These are phyloP conservation scores for Ormia ochracea DNA, from an alignment of 2,888 invertebrate species.

Conservation along the genomic window DNA sequence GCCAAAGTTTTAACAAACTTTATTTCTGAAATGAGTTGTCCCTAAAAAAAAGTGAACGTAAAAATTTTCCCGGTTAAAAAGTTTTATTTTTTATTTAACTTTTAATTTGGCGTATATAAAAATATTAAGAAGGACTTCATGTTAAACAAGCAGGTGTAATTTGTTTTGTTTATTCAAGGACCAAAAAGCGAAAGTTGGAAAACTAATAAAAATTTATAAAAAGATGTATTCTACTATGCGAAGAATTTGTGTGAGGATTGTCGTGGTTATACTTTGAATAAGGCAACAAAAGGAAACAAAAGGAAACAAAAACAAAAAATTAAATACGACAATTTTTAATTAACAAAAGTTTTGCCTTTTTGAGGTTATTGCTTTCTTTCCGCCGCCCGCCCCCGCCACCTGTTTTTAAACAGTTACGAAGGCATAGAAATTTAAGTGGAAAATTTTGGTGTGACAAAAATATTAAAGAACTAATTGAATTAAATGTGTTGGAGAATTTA, in stretches of 20 bases:
- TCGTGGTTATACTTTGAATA: slow-evolving; percentile 46
- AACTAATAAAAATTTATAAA: slow-evolving; percentile 24
- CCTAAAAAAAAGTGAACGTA: slow-evolving; percentile 2
- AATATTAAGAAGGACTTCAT: slow-evolving; percentile 46
- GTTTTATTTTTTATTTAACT: slow-evolving; percentile 10
- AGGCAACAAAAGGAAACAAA: background rate
- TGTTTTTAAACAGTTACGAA: background rate
- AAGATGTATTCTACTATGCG: background rate
- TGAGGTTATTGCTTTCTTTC: background rate
- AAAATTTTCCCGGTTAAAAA: background rate
- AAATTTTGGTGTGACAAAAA: background rate
- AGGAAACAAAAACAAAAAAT: background rate
- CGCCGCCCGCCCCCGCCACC: too few species aligned
- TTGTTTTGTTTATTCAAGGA: slow-evolving; percentile 52
- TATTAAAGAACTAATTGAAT: background rate
- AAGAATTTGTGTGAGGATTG: slow-evolving; percentile 27
- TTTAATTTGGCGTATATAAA: slow-evolving; percentile 37
- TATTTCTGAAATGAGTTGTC: slow-evolving; percentile 1
- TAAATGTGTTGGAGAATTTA: background rate
- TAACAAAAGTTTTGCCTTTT: slow-evolving; percentile 38
- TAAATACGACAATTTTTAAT: slow-evolving; percentile 31
- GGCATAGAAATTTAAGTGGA: background rate
- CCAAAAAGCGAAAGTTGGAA: slow-evolving; percentile 47
- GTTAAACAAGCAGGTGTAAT: slow-evolving; percentile 58
- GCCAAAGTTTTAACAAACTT: slow-evolving; percentile 31